These are phyloP conservation scores for Gastrophryne carolinensis DNA, from an alignment of 2,797 vertebrate species.

Conservation along the genomic window DNA sequence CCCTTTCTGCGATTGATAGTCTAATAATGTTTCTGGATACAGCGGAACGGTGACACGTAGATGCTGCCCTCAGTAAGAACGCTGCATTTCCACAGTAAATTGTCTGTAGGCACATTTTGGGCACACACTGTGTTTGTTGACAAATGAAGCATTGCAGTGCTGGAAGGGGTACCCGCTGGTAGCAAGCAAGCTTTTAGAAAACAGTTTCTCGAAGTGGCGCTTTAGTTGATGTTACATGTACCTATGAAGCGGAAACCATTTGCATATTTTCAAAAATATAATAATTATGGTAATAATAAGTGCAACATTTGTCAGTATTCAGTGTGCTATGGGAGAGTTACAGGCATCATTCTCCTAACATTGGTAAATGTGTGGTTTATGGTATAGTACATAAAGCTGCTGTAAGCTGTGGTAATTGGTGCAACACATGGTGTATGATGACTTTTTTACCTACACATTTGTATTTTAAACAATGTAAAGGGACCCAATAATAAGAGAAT, in stretches of 20 bases:
- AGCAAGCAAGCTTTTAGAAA: not conserved
- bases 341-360: not conserved
- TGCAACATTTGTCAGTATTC: not conserved
- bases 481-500: no score
- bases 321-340: not conserved
- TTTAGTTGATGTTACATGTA: not conserved
- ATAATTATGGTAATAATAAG: not conserved
- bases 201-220: not conserved
- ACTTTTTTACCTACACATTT: no score
- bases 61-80: conserved; percentile 39
- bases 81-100: conserved; percentile 35
- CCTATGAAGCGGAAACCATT: not conserved
- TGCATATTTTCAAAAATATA: not conserved
- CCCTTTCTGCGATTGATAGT: conserved; percentile 35
- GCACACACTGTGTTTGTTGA: conserved; percentile 35
- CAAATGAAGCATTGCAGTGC: conserved; percentile 39
- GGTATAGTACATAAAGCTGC: no score
- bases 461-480: no score
- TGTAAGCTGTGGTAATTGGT: no score
- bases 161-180: conserved; percentile 24
- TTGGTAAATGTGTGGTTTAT: not conserved
- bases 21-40: conserved; percentile 34
- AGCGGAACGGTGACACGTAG: conserved; percentile 31
- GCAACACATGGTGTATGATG: no score
- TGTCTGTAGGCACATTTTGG: conserved; percentile 39